Evolutionary conservation across 2,113 vertebrate species (phyloP), one percentile per base, ranked within the genome.

Genomic region (Sigmodon hispidus): DNA sequence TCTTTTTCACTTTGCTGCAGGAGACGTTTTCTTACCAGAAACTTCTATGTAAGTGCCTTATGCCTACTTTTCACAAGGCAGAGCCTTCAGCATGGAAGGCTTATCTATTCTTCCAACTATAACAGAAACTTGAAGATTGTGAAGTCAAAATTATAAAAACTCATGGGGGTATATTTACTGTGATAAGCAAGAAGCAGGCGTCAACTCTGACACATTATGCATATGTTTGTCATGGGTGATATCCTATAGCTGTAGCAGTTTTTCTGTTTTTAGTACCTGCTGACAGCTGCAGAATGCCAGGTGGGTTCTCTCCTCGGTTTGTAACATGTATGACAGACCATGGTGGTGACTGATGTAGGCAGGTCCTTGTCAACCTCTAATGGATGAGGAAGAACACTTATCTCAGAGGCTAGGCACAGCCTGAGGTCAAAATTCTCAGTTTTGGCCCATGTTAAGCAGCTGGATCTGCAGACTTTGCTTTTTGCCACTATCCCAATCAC

Each of bases 1-100:
- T 48, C 73, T 36, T 50, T 48, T 61, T 10, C 1, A 1, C 24
- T 50, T 67, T 4, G 31, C 48, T 0, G 0, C 0, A 1, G 31
- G 40, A 21, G 3, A 26, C 13, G 0, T 12, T 34, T 55, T 63
- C 83, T 92, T 16, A 11, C 0, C 24, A 13, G 10, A 50, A 8
- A 29, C 63, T 22, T 84, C 19, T 61, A 10, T 45, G 4, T 21
- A 26, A 7, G 65, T 36, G 65, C 65, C 65, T 40, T 1, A 21
- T 36, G 21, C 22, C 34, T 5, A 11, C 63, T 63, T 63, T 29
- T 40, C 24, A 24, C 26, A 45, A 34, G 65, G 48, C 67, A 45
- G 26, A 48, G 40, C 10, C 2, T n/a, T 43, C 24, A 75, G 8
- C 9, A 6, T 24, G 4, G 45, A 24, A 15, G 43, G 10, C 31